These are phyloP conservation scores for Leucoptera coffeella DNA, from an alignment of 2,888 invertebrate genomes.

Conservation along the genomic window DNA sequence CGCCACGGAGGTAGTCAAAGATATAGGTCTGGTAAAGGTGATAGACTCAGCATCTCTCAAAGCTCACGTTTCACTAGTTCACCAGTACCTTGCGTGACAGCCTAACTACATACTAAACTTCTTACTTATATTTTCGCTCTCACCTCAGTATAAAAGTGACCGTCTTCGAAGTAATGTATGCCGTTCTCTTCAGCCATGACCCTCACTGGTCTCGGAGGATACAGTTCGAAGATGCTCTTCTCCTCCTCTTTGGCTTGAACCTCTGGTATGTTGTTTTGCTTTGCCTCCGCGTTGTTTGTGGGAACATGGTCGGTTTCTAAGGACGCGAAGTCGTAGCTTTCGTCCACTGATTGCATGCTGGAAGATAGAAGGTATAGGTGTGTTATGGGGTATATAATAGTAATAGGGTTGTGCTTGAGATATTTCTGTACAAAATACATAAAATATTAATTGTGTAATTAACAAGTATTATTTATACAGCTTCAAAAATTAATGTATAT, in stretches of 20 bases:
- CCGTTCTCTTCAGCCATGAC: slow-evolving; percentile 76
- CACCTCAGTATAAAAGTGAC: slow-evolving; percentile 89
- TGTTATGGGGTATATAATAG: no score
- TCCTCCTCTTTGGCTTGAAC: slow-evolving; percentile 8
- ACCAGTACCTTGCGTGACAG: no score
- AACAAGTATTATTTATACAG: not conserved
- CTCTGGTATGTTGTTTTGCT: no score
- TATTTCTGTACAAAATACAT: no score
- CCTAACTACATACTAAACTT: no score
- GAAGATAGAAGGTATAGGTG: slow-evolving; percentile 2
- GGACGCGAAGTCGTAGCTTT: slow-evolving; percentile 45
- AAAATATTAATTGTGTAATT: not conserved
- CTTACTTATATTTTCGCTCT: no score
- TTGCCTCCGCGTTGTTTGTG: slow-evolving; percentile 16
- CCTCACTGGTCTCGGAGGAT: slow-evolving; percentile 60
- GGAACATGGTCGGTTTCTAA: slow-evolving; percentile 37
- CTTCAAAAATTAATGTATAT: not conserved
- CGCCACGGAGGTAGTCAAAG: no score
- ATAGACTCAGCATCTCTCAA: no score
- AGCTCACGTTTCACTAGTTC: no score
- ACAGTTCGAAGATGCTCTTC: slow-evolving; percentile 13
- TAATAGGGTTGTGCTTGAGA: no score
- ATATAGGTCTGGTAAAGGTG: no score
- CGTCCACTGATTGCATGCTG: slow-evolving; percentile 49
- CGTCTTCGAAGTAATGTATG: slow-evolving; percentile 87